phyloP scores from a whole-genome alignment of 2,797 vertebrate genomes.

The Sebastes trivittatus region DNA sequence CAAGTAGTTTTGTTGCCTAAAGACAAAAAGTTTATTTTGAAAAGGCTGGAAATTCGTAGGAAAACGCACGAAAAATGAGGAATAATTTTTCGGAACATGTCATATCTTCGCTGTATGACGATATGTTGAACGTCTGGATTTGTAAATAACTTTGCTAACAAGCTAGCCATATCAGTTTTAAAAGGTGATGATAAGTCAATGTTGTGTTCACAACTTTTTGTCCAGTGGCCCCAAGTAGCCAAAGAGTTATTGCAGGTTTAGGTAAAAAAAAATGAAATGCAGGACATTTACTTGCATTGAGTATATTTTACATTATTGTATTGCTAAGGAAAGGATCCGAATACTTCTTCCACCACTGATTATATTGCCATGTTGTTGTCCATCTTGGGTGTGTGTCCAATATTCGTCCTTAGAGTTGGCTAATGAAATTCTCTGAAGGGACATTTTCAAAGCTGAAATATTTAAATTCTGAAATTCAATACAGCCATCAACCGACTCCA shows the following conservation, averaged over 20 bases:
- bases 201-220: background rate
- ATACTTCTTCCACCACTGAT: background rate
- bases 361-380: background rate
- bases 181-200: background rate
- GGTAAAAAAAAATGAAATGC: background rate
- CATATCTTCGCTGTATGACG: too few relatives aligned
- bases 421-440: background rate
- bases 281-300: background rate
- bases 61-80: too few relatives aligned
- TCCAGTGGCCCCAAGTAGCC: background rate
- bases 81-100: too few relatives aligned
- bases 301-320: background rate
- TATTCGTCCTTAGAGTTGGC: background rate
- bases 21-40: too few relatives aligned
- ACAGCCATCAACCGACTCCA: background rate
- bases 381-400: background rate
- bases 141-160: background rate
- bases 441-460: background rate
- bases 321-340: background rate
- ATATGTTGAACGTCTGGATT: background rate
- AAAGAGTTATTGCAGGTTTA: background rate
- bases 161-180: background rate
- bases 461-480: constrained; percentile 9
- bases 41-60: too few relatives aligned
- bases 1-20: too few relatives aligned